Percentiles rank a stretch among this genome's conserved stretches.
These are phyloP conservation scores for Ctenosaura bakeri DNA, from an alignment of 2,797 vertebrate species.

Conservation along the genomic window DNA sequence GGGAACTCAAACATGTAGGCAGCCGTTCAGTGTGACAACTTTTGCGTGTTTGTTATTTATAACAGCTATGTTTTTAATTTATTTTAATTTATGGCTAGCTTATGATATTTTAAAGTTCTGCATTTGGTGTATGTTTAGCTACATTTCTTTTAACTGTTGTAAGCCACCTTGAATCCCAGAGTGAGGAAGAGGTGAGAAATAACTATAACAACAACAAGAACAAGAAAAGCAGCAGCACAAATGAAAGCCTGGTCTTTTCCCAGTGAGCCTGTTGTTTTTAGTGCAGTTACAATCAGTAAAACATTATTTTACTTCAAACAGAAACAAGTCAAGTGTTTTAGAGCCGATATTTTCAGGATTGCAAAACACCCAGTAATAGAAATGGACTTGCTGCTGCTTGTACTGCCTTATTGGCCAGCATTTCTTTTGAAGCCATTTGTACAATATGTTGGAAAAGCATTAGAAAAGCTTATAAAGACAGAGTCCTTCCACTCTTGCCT, in stretches of 20 bases:
- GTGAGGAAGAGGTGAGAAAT: too few relatives aligned
- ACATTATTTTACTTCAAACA: not conserved
- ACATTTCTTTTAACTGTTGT: too few relatives aligned
- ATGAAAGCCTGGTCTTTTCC: not conserved
- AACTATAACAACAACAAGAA: too few relatives aligned
- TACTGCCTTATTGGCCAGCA: not conserved
- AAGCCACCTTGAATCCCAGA: too few relatives aligned
- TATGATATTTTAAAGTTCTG: too few relatives aligned
- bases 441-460: not conserved
- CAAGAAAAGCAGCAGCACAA: too few relatives aligned
- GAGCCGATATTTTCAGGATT: not conserved
- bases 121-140: too few relatives aligned
- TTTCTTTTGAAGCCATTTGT: constrained; percentile 6
- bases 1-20: not conserved
- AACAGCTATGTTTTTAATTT: too few relatives aligned
- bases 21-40: not conserved
- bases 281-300: not conserved
- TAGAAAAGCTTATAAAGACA: not conserved
- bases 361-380: not conserved
- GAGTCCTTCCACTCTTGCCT: not conserved
- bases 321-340: not conserved
- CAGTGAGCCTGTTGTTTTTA: not conserved
- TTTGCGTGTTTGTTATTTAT: too few relatives aligned
- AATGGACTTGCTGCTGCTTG: not conserved
- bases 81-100: too few relatives aligned